Conservation (phyloP, 1,140 invertebrate genomes). For the Temnothorax longispinosus region DNA sequence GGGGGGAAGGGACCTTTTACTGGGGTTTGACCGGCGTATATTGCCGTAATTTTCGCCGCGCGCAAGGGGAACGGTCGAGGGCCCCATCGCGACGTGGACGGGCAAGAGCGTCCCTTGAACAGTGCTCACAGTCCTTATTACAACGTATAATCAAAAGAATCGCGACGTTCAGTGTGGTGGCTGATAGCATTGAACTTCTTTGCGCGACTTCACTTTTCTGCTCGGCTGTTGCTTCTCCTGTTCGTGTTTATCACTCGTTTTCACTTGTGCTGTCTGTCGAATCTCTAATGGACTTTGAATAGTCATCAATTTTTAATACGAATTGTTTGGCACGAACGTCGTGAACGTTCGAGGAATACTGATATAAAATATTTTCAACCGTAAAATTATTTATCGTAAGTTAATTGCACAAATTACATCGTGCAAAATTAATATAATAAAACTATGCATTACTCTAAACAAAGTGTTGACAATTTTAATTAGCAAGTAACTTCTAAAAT, state of each 20-base stretch:
- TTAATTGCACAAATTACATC: neutral
- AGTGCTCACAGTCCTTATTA: constrained; percentile 49
- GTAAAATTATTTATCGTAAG: neutral
- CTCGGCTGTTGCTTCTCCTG: neutral
- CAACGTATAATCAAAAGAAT: constrained; percentile 72
- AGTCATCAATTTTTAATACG: neutral
- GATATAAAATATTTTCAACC: neutral
- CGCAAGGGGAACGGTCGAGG: neutral
- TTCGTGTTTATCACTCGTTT: neutral
- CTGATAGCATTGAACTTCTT: constrained; percentile 69
- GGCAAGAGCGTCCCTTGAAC: constrained; percentile 49
- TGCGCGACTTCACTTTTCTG: neutral
- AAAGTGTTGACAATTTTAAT: neutral
- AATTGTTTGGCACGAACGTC: neutral
- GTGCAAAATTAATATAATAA: neutral
- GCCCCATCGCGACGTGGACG: neutral
- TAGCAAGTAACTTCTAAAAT: neutral
- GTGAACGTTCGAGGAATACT: neutral
- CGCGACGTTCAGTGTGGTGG: constrained; percentile 63
- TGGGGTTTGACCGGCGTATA: constrained; percentile 58
- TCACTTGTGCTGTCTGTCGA: neutral
- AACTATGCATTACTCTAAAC: neutral
- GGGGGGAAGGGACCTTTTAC: neutral
- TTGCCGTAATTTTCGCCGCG: constrained; percentile 73
- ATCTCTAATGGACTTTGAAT: neutral